A percentile compares a stretch with the other conserved stretches of the same genome.
phyloP scores from a whole-genome alignment of 2,113 vertebrate species.

The Aplodontia rufa region DNA sequence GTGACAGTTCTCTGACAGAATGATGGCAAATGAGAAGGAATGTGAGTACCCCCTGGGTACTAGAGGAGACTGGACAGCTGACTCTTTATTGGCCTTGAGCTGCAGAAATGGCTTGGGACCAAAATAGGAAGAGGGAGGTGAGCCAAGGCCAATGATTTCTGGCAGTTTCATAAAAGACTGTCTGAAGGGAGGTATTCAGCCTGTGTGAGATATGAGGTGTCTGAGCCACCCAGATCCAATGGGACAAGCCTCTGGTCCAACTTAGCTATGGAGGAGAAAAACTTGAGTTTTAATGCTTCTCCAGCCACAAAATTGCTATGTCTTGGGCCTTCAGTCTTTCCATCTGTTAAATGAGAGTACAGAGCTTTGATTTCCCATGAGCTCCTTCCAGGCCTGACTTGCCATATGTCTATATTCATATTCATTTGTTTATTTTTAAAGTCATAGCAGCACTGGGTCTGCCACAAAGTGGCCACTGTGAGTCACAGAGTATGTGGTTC shows the following conservation, averaged over 20 bases:
- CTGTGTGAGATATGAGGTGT: background rate
- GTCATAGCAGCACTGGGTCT: background rate
- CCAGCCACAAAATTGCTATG: background rate
- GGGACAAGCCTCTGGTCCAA: background rate
- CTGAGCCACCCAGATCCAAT: background rate
- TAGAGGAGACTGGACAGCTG: background rate
- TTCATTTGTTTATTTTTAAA: background rate
- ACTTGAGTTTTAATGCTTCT: background rate
- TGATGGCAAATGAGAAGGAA: background rate
- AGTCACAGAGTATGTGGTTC: rapidly evolving
- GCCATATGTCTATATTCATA: background rate
- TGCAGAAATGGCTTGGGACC: background rate
- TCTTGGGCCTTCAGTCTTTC: background rate
- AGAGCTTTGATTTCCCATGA: background rate
- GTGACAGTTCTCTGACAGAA: background rate
- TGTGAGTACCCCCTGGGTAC: background rate
- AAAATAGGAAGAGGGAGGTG: background rate
- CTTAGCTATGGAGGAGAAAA: background rate
- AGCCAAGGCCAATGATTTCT: background rate
- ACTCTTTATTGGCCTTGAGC: background rate
- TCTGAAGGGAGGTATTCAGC: too few species aligned
- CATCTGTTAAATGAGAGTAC: background rate
- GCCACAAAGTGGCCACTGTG: background rate
- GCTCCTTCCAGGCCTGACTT: background rate
- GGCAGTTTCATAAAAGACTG: background rate